These are phyloP conservation scores for Oncorhynchus nerka DNA, from an alignment of 2,113 vertebrate genomes.

Conservation along the genomic window DNA sequence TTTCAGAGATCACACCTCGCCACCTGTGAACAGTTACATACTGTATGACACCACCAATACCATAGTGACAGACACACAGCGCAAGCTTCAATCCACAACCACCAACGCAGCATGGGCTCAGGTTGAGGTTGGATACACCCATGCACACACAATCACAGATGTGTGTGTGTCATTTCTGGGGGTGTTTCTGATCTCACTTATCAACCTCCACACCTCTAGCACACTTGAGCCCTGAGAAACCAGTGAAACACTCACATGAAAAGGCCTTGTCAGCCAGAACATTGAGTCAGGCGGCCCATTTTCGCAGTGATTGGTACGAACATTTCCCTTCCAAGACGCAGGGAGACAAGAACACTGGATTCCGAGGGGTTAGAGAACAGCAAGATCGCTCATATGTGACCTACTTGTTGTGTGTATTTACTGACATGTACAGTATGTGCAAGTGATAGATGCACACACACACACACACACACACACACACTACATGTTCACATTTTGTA, in stretches of 20 bases:
- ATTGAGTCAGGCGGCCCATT: conserved; percentile 32
- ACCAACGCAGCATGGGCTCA: conserved; percentile 7
- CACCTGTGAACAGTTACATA: background rate
- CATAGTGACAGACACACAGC: conserved; percentile 4
- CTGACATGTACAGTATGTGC: no score
- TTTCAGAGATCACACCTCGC: conserved; percentile 1
- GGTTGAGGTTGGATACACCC: conserved; percentile 16
- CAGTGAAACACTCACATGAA: conserved; percentile 39
- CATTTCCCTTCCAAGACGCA: conserved; percentile 26
- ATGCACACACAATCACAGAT: conserved; percentile 35
- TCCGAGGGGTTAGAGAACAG: background rate
- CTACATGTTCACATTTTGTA: no score
- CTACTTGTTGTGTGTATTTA: no score
- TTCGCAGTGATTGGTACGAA: conserved; percentile 38
- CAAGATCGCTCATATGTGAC: conserved; percentile 5
- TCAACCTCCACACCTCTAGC: conserved; percentile 33
- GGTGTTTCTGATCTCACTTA: conserved; percentile 19
- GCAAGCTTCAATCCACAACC: conserved; percentile 16
- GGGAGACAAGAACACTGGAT: background rate
- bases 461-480: no score
- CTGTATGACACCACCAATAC: background rate
- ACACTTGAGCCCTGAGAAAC: conserved; percentile 28
- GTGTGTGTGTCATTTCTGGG: conserved; percentile 7
- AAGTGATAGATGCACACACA: no score
- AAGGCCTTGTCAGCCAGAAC: conserved; percentile 38